phyloP scores from a whole-genome alignment of 2,888 invertebrate species.

The Halocaridina rubra region DNA sequence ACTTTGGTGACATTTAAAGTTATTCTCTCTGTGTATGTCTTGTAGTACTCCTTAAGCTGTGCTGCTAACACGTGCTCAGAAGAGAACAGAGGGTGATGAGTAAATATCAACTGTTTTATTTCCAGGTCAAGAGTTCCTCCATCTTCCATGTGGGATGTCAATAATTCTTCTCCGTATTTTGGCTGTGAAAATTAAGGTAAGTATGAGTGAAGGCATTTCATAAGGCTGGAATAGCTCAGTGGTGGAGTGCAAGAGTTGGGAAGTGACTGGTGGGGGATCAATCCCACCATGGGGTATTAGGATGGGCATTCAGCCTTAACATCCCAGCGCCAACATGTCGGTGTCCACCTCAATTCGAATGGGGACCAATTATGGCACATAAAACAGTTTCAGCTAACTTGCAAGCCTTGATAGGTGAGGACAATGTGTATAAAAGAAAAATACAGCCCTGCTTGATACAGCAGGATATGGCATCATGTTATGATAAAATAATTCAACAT shows the following conservation, averaged over 20 bases:
- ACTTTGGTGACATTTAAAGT: conserved; percentile 1
- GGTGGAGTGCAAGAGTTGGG: too few species aligned
- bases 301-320: too few species aligned
- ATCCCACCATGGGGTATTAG: too few species aligned
- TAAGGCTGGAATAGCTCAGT: not conserved
- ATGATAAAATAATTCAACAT: not conserved
- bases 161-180: conserved; percentile 6
- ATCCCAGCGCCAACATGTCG: too few species aligned
- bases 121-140: conserved; percentile 42
- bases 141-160: not conserved
- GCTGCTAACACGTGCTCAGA: conserved; percentile 35
- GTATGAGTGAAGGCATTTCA: not conserved
- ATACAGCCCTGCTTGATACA: too few species aligned
- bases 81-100: conserved; percentile 47
- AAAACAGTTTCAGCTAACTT: too few species aligned
- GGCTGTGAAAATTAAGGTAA: too few species aligned
- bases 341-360: too few species aligned
- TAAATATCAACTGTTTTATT: conserved; percentile 6
- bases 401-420: too few species aligned
- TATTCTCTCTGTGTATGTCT: conserved; percentile 23
- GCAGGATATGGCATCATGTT: not conserved
- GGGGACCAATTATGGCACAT: not conserved
- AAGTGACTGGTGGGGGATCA: too few species aligned
- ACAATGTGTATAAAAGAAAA: too few species aligned
- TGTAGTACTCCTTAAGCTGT: conserved; percentile 24